phyloP scores from a whole-genome alignment of 2,888 invertebrate genomes.

The Acrobasis suavella region DNA sequence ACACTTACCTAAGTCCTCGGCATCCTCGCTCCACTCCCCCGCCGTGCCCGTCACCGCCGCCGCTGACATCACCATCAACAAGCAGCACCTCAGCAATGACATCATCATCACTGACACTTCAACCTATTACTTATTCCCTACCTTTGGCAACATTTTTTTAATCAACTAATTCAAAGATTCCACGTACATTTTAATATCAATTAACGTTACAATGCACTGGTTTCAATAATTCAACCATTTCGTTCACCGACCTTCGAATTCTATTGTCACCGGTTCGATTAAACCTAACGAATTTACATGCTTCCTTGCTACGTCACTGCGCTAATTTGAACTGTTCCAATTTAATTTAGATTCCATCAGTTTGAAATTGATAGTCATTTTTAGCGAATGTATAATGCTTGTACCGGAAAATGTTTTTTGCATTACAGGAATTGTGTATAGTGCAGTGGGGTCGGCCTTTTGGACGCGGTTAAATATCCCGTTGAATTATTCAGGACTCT shows the following conservation, averaged over 20 bases:
- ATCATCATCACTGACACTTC: constrained; percentile 41
- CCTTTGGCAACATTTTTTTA: constrained; percentile 37
- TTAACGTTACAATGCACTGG: constrained; percentile 31
- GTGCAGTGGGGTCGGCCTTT: constrained; percentile 46
- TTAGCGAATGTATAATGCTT: constrained; percentile 27
- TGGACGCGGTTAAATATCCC: constrained; percentile 70
- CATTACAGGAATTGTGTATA: constrained; percentile 48
- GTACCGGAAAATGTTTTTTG: constrained; percentile 44
- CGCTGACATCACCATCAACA: constrained; percentile 52
- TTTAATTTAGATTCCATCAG: constrained; percentile 13
- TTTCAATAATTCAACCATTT: constrained; percentile 28
- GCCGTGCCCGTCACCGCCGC: constrained; percentile 63
- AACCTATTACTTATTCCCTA: constrained; percentile 33
- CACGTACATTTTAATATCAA: constrained; percentile 29
- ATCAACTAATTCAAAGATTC: constrained; percentile 19
- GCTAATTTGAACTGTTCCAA: constrained; percentile 28
- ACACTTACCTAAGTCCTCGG: constrained; percentile 73
- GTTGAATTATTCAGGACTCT: constrained; percentile 77
- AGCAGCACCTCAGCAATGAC: constrained; percentile 47
- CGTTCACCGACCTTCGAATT: constrained; percentile 31
- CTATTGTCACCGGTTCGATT: constrained; percentile 41
- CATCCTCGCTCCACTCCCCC: constrained; percentile 78
- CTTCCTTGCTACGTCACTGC: constrained; percentile 26
- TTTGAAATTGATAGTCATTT: constrained; percentile 29
- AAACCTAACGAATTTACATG: constrained; percentile 29